phyloP scores from a whole-genome alignment of 2,797 vertebrate genomes.

The Anas flavirostris region DNA sequence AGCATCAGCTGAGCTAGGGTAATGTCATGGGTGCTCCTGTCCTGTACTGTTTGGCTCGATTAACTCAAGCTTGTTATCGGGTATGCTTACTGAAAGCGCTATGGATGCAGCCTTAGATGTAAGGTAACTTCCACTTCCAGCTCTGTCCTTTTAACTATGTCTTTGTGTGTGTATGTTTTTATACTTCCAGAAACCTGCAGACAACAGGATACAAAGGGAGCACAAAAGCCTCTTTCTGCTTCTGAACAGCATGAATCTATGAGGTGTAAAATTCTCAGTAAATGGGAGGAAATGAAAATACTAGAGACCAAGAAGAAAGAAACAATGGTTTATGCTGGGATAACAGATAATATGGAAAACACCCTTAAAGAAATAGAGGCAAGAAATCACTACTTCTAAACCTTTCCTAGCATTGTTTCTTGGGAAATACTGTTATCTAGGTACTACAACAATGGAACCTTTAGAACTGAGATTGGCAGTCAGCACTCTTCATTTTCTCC shows the following conservation, averaged over 20 bases:
- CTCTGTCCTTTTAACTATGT: background rate
- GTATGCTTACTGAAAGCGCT: background rate
- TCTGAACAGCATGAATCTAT: conserved; percentile 62
- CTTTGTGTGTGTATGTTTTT: background rate
- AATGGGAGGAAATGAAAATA: conserved; percentile 74
- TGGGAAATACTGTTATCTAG: background rate
- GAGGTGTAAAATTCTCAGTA: conserved; percentile 73
- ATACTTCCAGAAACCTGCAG: conserved; percentile 32
- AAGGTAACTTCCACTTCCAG: background rate
- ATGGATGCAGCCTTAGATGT: background rate
- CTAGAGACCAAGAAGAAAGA: conserved; percentile 77
- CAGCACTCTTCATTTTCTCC: background rate
- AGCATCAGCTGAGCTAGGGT: background rate
- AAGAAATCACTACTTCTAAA: background rate
- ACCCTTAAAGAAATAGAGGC: conserved; percentile 73
- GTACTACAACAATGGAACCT: accelerated
- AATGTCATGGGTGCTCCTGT: background rate
- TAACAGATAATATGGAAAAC: conserved; percentile 39
- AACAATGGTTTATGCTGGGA: conserved; percentile 55
- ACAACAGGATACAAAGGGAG: background rate
- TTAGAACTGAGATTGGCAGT: background rate
- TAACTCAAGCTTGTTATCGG: background rate
- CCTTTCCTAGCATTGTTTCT: background rate
- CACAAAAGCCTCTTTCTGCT: background rate
- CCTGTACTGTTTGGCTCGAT: background rate